Percentiles rank a stretch among this genome's conserved stretches.
These are phyloP conservation scores for Drosophila leontia DNA, from an alignment of 1,140 invertebrate species.

Conservation along the genomic window DNA sequence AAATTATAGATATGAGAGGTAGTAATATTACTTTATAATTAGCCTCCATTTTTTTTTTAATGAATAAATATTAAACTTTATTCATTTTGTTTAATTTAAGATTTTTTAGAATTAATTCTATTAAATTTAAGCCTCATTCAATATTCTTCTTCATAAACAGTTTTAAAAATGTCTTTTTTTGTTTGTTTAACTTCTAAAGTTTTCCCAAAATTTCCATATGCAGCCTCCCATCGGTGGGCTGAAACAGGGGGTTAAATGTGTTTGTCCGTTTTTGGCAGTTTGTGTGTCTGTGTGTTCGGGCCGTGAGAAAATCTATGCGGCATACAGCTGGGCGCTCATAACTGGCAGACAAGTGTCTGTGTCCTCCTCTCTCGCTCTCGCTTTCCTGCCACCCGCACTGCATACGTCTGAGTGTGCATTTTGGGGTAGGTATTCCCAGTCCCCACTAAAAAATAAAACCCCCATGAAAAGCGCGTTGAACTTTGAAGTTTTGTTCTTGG, in stretches of 20 bases:
- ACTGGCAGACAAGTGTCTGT: constrained; percentile 45
- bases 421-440: constrained; percentile 29
- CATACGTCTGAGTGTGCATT: constrained; percentile 10
- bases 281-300: constrained; percentile 36
- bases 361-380: neutral
- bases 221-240: constrained; percentile 1
- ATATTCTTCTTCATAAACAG: no score
- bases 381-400: neutral
- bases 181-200: neutral
- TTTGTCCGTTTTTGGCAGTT: constrained; percentile 2
- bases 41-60: no score
- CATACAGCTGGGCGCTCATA: constrained; percentile 81
- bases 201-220: neutral
- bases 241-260: neutral
- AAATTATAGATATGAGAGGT: neutral
- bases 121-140: no score
- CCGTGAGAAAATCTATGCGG: constrained; percentile 81
- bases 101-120: no score
- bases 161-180: no score
- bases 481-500: constrained; percentile 58
- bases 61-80: no score
- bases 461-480: constrained; percentile 63
- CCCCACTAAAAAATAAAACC: constrained; percentile 9
- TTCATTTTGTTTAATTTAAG: no score
- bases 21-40: no score